A percentile compares a stretch with the other conserved stretches of the same genome.
Conservation (phyloP, 2,888 invertebrate genomes). For the Andrena hattorfiana region DNA sequence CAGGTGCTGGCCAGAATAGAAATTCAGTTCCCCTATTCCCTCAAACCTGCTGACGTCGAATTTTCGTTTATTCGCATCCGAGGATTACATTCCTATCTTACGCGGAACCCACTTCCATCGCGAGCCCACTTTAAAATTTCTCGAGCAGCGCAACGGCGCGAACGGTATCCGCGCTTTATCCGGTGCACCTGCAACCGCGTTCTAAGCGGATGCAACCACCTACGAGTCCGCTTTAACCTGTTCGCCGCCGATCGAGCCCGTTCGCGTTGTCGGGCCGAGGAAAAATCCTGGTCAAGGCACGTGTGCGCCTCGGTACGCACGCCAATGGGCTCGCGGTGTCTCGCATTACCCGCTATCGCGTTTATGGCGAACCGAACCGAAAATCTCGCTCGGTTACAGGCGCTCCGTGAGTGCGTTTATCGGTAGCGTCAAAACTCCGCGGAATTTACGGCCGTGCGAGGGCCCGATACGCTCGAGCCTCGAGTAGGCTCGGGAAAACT, state of each 20-base stretch:
- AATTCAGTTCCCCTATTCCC: neutral
- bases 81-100: no score
- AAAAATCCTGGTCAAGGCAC: neutral
- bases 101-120: no score
- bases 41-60: no score
- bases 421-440: slow-evolving; percentile 54
- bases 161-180: slow-evolving; percentile 54
- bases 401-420: slow-evolving; percentile 57
- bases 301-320: neutral
- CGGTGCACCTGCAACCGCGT: slow-evolving; percentile 65
- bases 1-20: neutral
- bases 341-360: slow-evolving; percentile 38
- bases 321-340: slow-evolving; percentile 27
- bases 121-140: slow-evolving; percentile 21
- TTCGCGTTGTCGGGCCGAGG: slow-evolving; percentile 19
- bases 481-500: neutral
- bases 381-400: slow-evolving; percentile 50
- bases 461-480: slow-evolving; percentile 13
- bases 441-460: slow-evolving; percentile 44
- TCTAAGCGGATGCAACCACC: slow-evolving; percentile 54
- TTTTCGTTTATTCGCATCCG: no score
- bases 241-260: slow-evolving; percentile 29
- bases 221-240: slow-evolving; percentile 45
- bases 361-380: slow-evolving; percentile 66
- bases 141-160: slow-evolving; percentile 11